These are phyloP conservation scores for Hemicrepidius hirtus DNA, from an alignment of 2,888 invertebrate genomes.

Conservation along the genomic window DNA sequence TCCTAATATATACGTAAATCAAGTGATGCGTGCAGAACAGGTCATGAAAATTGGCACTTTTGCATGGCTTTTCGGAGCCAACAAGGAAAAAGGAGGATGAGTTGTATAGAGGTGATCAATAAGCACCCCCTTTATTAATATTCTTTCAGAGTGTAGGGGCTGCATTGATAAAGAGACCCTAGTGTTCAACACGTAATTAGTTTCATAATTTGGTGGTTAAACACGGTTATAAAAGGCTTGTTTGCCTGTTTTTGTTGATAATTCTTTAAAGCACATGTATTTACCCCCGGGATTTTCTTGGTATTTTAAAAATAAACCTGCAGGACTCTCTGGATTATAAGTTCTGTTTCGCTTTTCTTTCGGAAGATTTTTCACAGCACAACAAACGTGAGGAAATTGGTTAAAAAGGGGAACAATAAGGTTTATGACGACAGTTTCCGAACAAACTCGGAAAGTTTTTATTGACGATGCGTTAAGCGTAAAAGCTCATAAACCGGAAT, in stretches of 20 bases:
- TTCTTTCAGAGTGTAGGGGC: constrained; percentile 21
- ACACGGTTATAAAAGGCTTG: constrained; percentile 4
- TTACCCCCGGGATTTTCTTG: constrained; percentile 18
- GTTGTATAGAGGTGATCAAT: constrained; percentile 19
- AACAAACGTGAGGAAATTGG: constrained; percentile 12
- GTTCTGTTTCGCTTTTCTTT: constrained; percentile 18
- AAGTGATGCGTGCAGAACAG: constrained; percentile 19
- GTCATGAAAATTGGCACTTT: constrained; percentile 30
- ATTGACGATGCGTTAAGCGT: constrained; percentile 20
- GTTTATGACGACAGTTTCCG: constrained; percentile 12
- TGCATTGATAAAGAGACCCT: constrained; percentile 20
- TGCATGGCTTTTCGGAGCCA: constrained; percentile 14
- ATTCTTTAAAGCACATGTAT: constrained; percentile 10
- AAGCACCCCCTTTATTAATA: constrained; percentile 29
- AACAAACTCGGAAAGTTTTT: constrained; percentile 25
- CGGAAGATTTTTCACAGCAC: constrained; percentile 4
- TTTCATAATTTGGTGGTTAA: constrained; percentile 29
- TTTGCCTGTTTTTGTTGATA: constrained; percentile 25
- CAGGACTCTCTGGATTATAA: constrained; percentile 18
- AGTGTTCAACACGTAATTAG: constrained; percentile 31
- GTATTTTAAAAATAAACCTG: constrained; percentile 15
- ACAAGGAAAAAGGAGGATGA: constrained; percentile 10
- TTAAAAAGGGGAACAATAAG: constrained; percentile 15
- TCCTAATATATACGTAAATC: constrained; percentile 11
- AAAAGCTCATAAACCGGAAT: constrained; percentile 19